Conservation (phyloP, 2,797 vertebrate genomes). For the Enteromius viviparus region DNA sequence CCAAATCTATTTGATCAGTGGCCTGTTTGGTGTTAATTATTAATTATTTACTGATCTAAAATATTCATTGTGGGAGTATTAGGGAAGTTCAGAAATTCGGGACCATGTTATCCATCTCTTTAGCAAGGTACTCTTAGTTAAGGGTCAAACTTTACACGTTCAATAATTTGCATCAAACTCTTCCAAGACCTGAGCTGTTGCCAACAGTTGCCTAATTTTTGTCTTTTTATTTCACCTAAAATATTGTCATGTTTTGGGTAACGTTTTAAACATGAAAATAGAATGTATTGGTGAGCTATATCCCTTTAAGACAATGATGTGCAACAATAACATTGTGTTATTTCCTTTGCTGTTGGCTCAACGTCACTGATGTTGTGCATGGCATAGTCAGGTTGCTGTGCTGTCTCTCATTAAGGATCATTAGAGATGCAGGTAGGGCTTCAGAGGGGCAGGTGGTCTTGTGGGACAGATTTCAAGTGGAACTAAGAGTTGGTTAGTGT, state of each 20-base stretch:
- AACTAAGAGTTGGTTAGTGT: slow-evolving; percentile 54
- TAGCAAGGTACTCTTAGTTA: slow-evolving; percentile 69
- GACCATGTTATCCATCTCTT: slow-evolving; percentile 67
- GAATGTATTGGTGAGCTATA: background rate
- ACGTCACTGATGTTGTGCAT: slow-evolving; percentile 40
- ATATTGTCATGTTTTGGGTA: background rate
- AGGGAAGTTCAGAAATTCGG: slow-evolving; percentile 65
- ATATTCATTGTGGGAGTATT: slow-evolving; percentile 74
- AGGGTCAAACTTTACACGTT: slow-evolving; percentile 60
- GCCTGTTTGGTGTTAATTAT: slow-evolving; percentile 80
- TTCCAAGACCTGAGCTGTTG: background rate
- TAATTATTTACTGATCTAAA: slow-evolving; percentile 80
- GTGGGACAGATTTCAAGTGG: slow-evolving; percentile 44
- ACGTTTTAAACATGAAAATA: background rate
- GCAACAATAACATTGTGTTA: background rate
- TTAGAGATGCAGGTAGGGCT: slow-evolving; percentile 45
- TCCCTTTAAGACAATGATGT: background rate
- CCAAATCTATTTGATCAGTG: slow-evolving; percentile 78
- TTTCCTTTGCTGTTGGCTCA: slow-evolving; percentile 48
- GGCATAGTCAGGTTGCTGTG: slow-evolving; percentile 6
- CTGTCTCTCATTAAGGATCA: slow-evolving; percentile 49
- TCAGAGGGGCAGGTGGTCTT: slow-evolving; percentile 42
- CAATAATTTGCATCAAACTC: slow-evolving; percentile 31
- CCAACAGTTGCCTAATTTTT: background rate
- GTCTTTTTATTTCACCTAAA: background rate